Evolutionary conservation across 2,888 invertebrate genomes (phyloP), one percentile per base, ranked within the genome.

Genomic region (Tetheella fluctuosa): DNA sequence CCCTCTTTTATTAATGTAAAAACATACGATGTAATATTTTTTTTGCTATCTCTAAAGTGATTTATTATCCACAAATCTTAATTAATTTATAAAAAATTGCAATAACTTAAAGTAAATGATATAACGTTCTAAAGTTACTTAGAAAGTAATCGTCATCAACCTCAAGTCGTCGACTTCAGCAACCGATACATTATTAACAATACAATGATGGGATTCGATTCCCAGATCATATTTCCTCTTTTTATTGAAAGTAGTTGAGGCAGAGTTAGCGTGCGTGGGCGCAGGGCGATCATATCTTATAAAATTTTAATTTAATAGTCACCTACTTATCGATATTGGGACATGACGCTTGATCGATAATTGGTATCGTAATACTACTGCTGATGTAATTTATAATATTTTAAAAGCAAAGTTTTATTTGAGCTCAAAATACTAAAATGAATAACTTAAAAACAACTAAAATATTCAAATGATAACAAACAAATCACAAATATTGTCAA

Each of bases 401-500:
- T 25, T 6, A 4, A 25, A 25, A 6, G 25, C 25, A 4, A 25
- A 25, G 25, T 6, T 25, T 2, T 25, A 4, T 25, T 25, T 25
- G 25, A 25, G 3, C 25, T 2, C 25, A 25, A 25, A 25, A 25
- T 25, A 6, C 25, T 25, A 25, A 25, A 25, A 25, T 25, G 6
- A 25, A 25, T 25, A 25, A 25, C n/a, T n/a, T n/a, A 30, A 7
- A 30, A 34, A 34, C 34, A 34, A 34, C 34, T 13, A 13, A 17
- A 42, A 42, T 42, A 17, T 17, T 10, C 48, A 48, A 48, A 48
- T 20, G 42, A n/a, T 17, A 42, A 6, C 48, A 48, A 48, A 48
- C 48, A 48, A 48, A 48, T 48, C 48, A 48, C 48, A 30, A 13
- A 20, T 28, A 20, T 23, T 23, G 58, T 52, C 52, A 52, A 30